Evolutionary conservation across 2,888 invertebrate species (phyloP).

Genomic region (Drosophila macrospina): DNA sequence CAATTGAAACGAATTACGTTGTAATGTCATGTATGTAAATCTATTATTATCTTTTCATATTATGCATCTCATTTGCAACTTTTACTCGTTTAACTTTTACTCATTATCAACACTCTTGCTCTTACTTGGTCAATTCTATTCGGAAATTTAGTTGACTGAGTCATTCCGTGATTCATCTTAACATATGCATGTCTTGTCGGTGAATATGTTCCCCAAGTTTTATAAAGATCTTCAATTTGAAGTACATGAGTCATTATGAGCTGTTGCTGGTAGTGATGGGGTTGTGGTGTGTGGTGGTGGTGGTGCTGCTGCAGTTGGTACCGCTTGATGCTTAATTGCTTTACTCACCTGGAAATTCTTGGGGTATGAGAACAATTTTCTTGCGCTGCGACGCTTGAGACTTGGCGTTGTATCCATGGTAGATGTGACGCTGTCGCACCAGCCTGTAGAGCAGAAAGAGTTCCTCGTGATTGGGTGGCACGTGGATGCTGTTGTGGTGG

Average conservation of each 20-base stretch:
- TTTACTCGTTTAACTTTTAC: neutral
- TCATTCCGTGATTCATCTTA: conserved; percentile 8
- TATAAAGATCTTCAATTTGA: neutral
- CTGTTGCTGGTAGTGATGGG: neutral
- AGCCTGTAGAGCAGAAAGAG: conserved; percentile 84
- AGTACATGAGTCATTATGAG: neutral
- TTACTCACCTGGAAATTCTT: conserved; percentile 85
- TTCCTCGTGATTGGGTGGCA: conserved; percentile 74
- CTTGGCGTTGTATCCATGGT: conserved; percentile 85
- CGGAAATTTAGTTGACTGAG: conserved; percentile 2
- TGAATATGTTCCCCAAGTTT: conserved; percentile 7
- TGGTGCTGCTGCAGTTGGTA: neutral
- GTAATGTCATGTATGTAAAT: too few relatives aligned
- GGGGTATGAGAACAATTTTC: conserved; percentile 85
- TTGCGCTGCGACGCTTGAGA: conserved; percentile 83
- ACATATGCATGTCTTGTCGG: conserved; percentile 4
- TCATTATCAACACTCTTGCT: neutral
- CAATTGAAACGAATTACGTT: too few relatives aligned
- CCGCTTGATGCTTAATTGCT: neutral
- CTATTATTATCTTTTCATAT: neutral
- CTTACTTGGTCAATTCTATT: conserved; percentile 7
- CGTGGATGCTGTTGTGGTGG: conserved; percentile 45
- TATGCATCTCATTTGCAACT: neutral
- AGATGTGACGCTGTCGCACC: conserved; percentile 84
- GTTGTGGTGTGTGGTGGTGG: neutral